phyloP scores from a whole-genome alignment of 1,140 invertebrate genomes.

The Hestina assimilis region DNA sequence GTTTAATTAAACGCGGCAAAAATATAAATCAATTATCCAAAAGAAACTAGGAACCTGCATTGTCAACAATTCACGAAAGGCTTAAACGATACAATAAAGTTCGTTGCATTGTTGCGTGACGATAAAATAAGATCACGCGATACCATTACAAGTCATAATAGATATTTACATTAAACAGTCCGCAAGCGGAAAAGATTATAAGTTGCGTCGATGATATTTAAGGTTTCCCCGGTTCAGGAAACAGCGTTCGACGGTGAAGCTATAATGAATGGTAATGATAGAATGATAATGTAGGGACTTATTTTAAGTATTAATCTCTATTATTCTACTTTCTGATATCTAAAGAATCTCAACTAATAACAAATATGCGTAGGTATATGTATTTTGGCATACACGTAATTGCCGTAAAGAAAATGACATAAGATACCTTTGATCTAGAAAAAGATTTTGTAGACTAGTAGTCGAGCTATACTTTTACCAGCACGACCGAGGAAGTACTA shows the following conservation, averaged over 20 bases:
- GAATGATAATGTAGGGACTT: neutral
- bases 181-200: conserved; percentile 57
- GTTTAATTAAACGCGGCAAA: conserved; percentile 10
- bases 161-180: conserved; percentile 42
- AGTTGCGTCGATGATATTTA: conserved; percentile 49
- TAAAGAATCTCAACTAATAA: too few species aligned
- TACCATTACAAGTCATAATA: conserved; percentile 30
- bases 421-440: too few species aligned
- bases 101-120: conserved; percentile 35
- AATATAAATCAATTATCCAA: conserved; percentile 23
- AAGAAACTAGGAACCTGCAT: conserved; percentile 32
- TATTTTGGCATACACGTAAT: too few species aligned
- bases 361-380: too few species aligned
- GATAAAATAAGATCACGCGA: conserved; percentile 27
- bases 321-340: too few species aligned
- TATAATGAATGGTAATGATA: conserved; percentile 41
- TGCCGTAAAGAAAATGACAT: too few species aligned
- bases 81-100: conserved; percentile 27
- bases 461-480: too few species aligned
- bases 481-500: too few species aligned
- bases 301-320: neutral
- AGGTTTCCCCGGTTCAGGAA: conserved; percentile 39
- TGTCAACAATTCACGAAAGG: conserved; percentile 16
- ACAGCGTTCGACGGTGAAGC: conserved; percentile 33
- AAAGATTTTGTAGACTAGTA: too few species aligned